These are phyloP conservation scores for Athene cunicularia DNA, from an alignment of 2,113 vertebrate genomes.

Conservation along the genomic window DNA sequence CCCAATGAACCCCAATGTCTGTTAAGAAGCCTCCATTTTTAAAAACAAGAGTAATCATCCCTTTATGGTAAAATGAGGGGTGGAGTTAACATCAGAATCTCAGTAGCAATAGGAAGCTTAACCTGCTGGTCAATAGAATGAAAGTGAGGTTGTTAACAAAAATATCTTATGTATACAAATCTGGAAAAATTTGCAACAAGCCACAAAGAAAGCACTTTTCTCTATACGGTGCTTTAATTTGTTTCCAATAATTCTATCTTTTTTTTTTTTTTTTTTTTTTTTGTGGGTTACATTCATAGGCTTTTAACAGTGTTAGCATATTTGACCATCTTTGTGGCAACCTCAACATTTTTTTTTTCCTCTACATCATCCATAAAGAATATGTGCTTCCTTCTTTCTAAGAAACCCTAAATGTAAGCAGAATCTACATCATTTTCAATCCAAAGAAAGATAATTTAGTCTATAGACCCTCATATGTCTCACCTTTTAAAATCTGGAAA, in stretches of 20 bases:
- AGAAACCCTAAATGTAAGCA: not conserved
- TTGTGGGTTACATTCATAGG: fast-evolving
- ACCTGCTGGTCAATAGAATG: not conserved
- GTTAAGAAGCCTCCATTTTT: not conserved
- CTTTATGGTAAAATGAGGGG: not conserved
- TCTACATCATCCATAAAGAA: not conserved
- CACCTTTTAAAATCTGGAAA: not conserved
- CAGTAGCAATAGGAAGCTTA: not conserved
- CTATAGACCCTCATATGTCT: not conserved
- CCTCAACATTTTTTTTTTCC: not conserved
- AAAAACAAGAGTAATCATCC: not conserved
- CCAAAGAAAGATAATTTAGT: not conserved
- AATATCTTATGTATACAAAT: not conserved
- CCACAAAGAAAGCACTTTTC: not conserved
- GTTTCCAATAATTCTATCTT: not conserved
- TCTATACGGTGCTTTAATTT: not conserved
- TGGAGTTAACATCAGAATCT: not conserved
- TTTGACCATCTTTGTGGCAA: not conserved
- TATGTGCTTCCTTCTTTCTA: not conserved
- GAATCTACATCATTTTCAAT: not conserved
- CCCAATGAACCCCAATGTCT: not conserved
- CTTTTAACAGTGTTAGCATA: not conserved
- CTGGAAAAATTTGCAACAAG: not conserved
- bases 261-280: not conserved
- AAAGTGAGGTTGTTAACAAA: not conserved